Evolutionary conservation across 2,113 vertebrate species (phyloP), one percentile per base, ranked within the genome.

Genomic region (Podarcis muralis): DNA sequence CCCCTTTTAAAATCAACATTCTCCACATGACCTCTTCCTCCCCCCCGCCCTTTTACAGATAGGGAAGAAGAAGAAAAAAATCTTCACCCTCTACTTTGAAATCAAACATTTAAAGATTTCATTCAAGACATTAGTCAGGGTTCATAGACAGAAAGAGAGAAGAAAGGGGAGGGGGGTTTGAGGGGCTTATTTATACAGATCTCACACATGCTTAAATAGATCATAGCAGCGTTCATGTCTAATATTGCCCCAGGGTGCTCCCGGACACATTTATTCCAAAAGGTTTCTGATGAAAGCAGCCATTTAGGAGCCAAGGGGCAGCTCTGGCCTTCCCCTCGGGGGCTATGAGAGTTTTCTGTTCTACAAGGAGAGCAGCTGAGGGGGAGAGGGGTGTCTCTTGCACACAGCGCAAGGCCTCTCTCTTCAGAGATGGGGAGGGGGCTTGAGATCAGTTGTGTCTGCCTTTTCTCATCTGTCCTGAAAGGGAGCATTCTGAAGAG

Each of bases 1-100:
- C 35, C 78, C 23, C 13, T 96, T 96, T 93, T 97, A 96, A 97
- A 98, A 97, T 98, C 97, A 96, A 96, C 97, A 96, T 97, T 95
- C 96, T 97, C 95, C 96, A 94, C 97, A 95, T 92, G 93, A 97
- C 95, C 92, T 0, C 9, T 74, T 57, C 23, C 77, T 80, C 13
- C 6, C 30, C 23, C 78, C 11, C n/a, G n/a, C 4, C 76, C 37
- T 5, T 86, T 88, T 88, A 88, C 69, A 90, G 91, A 90, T 89
- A 80, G 87, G 89, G 0, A 1, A 57, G 83, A 84, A 87, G 48
- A 53, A 53, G 6, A 3, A 68, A 25, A 25, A 72, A 90, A 95
- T 94, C 92, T 78, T 88, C 78, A 78, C 74, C 84, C 88, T 93
- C 93, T 90, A 90, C 93, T 94, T 91, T 92, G 91, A 92, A 92